A percentile compares a stretch with the other conserved stretches of the same genome.
These are phyloP conservation scores for Polypterus bichir DNA, from an alignment of 2,113 vertebrate genomes.

Conservation along the genomic window DNA sequence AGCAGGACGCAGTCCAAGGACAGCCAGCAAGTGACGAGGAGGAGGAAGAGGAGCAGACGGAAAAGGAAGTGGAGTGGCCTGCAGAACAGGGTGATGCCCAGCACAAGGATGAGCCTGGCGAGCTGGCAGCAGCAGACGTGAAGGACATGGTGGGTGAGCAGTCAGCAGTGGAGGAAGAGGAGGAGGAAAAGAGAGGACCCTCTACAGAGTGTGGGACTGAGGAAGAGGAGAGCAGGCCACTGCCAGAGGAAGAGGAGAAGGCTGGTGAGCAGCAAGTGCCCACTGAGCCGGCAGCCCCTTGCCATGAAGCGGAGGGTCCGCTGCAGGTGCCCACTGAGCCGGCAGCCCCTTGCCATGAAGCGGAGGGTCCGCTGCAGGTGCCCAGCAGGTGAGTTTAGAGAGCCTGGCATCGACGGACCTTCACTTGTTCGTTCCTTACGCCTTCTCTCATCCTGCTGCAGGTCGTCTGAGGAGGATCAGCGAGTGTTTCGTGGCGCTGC, in stretches of 20 bases:
- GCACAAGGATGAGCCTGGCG: constrained; percentile 9
- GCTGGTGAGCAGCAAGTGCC: background rate
- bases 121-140: constrained; percentile 19
- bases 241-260: constrained; percentile 6
- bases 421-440: no score
- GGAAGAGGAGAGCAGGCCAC: constrained; percentile 11
- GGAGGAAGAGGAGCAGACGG: constrained; percentile 23
- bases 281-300: no score
- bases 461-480: constrained; percentile 32
- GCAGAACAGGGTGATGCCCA: background rate
- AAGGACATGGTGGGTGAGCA: constrained; percentile 22
- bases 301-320: no score
- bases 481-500: constrained; percentile 35
- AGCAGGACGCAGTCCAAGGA: constrained; percentile 21
- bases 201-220: background rate
- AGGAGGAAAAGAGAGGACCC: constrained; percentile 2
- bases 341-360: no score
- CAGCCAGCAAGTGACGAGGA: constrained; percentile 31
- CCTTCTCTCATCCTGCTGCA: no score
- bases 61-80: background rate
- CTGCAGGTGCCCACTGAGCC: no score
- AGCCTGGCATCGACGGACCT: no score
- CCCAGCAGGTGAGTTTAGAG: no score
- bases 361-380: no score
- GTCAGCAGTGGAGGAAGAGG: no score